phyloP scores from a whole-genome alignment of 1,140 invertebrate species.

The Rhysida immarginata region DNA sequence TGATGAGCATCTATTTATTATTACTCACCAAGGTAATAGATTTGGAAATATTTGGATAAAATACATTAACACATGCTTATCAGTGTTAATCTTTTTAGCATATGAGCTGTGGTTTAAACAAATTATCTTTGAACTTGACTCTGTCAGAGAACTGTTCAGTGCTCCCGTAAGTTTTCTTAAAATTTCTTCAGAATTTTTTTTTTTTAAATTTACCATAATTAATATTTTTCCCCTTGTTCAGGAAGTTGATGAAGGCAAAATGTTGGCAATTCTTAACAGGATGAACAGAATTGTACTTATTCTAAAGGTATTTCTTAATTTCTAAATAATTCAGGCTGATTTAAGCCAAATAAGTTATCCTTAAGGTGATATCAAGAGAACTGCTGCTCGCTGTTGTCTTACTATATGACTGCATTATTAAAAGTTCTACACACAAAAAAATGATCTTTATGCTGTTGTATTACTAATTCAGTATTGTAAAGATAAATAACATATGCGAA shows the following conservation, averaged over 20 bases:
- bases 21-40: constrained; percentile 84
- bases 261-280: constrained; percentile 80
- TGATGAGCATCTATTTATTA: constrained; percentile 94
- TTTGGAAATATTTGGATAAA: neutral
- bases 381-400: too few species aligned
- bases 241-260: constrained; percentile 74
- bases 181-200: constrained; percentile 6
- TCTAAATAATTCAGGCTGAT: neutral
- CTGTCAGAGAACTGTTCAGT: constrained; percentile 66
- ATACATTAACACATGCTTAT: too few species aligned
- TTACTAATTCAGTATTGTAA: too few species aligned
- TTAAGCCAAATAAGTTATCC: too few species aligned
- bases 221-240: constrained; percentile 21
- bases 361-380: too few species aligned
- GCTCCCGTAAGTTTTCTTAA: constrained; percentile 34
- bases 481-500: too few species aligned
- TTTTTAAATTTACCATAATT: constrained; percentile 10
- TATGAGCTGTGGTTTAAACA: constrained; percentile 99
- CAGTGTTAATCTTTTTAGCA: constrained; percentile 41
- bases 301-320: constrained; percentile 54
- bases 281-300: constrained; percentile 85
- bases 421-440: too few species aligned
- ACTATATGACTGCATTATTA: too few species aligned
- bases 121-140: constrained; percentile 93
- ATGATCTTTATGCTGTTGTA: too few species aligned